These are phyloP conservation scores for Parauchenoglanis ngamensis DNA, from an alignment of 2,797 vertebrate species.

Conservation along the genomic window DNA sequence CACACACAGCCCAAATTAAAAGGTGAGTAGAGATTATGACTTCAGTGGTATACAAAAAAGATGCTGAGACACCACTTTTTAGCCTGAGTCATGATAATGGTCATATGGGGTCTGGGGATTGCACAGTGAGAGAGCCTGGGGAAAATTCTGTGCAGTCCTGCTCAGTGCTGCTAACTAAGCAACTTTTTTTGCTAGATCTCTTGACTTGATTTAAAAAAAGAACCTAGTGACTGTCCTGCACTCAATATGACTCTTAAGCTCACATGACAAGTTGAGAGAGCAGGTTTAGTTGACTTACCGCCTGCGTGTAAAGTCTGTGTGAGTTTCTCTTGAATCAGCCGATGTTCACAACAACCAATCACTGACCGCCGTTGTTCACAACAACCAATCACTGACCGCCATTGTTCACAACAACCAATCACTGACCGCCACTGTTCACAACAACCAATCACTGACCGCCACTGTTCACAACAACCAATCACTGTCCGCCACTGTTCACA, in stretches of 20 bases:
- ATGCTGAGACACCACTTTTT: slow-evolving; percentile 15
- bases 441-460: too few relatives aligned
- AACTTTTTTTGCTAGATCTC: neutral
- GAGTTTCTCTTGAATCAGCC: neutral
- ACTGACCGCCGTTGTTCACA: too few relatives aligned
- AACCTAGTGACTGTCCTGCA: neutral
- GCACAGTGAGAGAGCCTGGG: neutral
- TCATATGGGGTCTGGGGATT: neutral
- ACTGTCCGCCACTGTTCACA: too few relatives aligned
- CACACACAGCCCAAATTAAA: neutral
- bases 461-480: too few relatives aligned
- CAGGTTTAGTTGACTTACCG: neutral
- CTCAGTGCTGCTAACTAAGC: neutral
- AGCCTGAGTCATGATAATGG: slow-evolving; percentile 20
- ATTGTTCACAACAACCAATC: too few relatives aligned
- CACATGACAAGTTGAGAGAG: neutral
- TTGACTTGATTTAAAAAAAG: neutral
- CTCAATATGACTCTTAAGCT: neutral
- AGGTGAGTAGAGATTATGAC: slow-evolving; percentile 9
- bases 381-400: too few relatives aligned
- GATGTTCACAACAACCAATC: neutral
- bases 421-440: too few relatives aligned
- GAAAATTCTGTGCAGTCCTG: neutral
- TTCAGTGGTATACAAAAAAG: slow-evolving; percentile 13
- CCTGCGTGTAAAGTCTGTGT: neutral